Evolutionary conservation across 2,888 invertebrate genomes (phyloP).

Genomic region (Anorthoa munda): DNA sequence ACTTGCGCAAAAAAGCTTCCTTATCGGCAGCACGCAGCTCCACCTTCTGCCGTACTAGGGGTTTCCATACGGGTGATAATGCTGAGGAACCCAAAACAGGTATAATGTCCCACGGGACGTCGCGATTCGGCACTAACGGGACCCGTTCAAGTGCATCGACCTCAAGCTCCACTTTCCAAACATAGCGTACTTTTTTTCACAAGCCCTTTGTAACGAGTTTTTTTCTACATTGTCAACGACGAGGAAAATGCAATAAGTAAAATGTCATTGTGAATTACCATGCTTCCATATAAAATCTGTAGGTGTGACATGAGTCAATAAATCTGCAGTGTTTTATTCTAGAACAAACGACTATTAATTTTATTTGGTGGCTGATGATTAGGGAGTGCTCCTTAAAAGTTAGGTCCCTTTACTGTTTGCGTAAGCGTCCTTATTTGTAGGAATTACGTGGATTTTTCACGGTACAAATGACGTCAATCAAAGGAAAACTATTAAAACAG

Average conservation of each 20-base stretch:
- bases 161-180: constrained; percentile 65
- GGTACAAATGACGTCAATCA: constrained; percentile 23
- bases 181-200: constrained; percentile 46
- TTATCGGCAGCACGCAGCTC: constrained; percentile 4
- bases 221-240: constrained; percentile 10
- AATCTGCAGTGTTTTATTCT: constrained; percentile 19
- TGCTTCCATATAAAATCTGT: constrained; percentile 6
- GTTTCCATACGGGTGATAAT: constrained; percentile 61
- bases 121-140: constrained; percentile 77
- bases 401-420: constrained; percentile 18
- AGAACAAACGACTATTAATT: constrained; percentile 50
- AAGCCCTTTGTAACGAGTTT: constrained; percentile 18
- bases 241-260: constrained; percentile 12
- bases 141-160: constrained; percentile 73
- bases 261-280: background rate
- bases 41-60: constrained; percentile 34
- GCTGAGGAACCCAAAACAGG: constrained; percentile 64
- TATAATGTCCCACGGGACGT: constrained; percentile 68
- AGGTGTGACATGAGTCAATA: constrained; percentile 21
- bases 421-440: constrained; percentile 35
- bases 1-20: constrained; percentile 10
- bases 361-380: constrained; percentile 39
- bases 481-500: constrained; percentile 13
- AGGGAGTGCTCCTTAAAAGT: constrained; percentile 33
- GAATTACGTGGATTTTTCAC: constrained; percentile 2